Evolutionary conservation across 2,888 invertebrate species (phyloP).

Genomic region (Lacanobia wlatinum): DNA sequence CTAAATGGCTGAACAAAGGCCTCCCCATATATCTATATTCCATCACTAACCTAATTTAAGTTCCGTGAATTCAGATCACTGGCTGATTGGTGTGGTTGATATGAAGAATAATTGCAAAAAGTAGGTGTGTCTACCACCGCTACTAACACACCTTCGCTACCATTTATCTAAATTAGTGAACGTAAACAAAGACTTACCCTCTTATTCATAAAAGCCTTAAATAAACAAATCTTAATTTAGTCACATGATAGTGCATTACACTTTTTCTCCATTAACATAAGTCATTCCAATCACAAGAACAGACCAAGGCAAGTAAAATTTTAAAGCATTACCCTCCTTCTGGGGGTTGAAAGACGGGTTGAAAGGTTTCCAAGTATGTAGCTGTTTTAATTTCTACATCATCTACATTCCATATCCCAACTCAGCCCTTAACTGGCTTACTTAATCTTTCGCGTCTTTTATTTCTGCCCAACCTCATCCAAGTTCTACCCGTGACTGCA

Average conservation of each 20-base stretch:
- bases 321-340: too few relatives aligned
- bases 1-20: too few relatives aligned
- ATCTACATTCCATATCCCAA: too few relatives aligned
- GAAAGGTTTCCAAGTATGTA: too few relatives aligned
- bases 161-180: slow-evolving; percentile 18
- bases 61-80: background rate
- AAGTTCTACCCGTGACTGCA: too few relatives aligned
- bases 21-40: too few relatives aligned
- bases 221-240: slow-evolving; percentile 21
- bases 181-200: slow-evolving; percentile 21
- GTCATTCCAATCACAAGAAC: slow-evolving; percentile 10
- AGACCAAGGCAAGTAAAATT: background rate
- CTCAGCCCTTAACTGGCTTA: too few relatives aligned
- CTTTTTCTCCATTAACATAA: slow-evolving; percentile 9
- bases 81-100: background rate
- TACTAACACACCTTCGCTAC: background rate
- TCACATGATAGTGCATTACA: slow-evolving; percentile 8
- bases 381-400: too few relatives aligned
- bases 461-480: too few relatives aligned
- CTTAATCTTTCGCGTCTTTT: too few relatives aligned
- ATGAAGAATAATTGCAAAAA: background rate
- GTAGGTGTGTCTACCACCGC: slow-evolving; percentile 32
- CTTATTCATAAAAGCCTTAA: slow-evolving; percentile 20
- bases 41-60: too few relatives aligned
- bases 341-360: too few relatives aligned